phyloP scores from a whole-genome alignment of 2,113 vertebrate genomes.

The Burhinus oedicnemus region DNA sequence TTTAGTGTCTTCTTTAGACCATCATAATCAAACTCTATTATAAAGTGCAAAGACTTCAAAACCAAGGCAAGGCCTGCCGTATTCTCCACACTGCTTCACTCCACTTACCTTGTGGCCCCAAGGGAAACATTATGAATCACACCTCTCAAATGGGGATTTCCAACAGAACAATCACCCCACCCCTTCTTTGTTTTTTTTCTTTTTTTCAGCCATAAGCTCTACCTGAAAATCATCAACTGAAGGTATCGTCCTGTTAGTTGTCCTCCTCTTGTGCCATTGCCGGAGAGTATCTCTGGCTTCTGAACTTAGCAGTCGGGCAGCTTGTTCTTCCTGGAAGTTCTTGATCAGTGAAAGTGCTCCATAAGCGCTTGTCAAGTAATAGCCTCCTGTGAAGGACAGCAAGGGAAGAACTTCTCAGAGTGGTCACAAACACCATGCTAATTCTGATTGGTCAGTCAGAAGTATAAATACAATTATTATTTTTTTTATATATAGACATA shows the following conservation, averaged over 20 bases:
- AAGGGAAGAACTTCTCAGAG: background rate
- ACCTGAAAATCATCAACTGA: constrained; percentile 97
- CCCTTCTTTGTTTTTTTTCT: background rate
- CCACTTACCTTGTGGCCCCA: background rate
- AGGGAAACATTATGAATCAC: background rate
- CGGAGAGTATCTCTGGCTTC: constrained; percentile 92
- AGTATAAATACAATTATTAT: background rate
- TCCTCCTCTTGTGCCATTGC: constrained; percentile 95
- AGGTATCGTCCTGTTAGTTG: constrained; percentile 84
- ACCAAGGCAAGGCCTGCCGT: fast-evolving
- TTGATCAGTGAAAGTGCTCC: constrained; percentile 94
- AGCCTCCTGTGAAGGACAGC: constrained; percentile 83
- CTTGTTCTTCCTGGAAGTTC: constrained; percentile 97
- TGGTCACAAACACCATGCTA: background rate
- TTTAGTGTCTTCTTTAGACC: background rate
- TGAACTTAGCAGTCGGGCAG: constrained; percentile 88
- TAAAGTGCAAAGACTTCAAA: background rate
- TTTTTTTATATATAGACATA: background rate
- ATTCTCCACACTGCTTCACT: background rate
- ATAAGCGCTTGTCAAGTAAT: constrained; percentile 95
- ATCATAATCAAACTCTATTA: background rate
- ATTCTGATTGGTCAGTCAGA: background rate
- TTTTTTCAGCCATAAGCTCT: background rate
- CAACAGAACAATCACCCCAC: background rate
- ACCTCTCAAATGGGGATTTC: background rate